Conservation (phyloP, 2,888 invertebrate species). For the Meghimatium bilineatum region DNA sequence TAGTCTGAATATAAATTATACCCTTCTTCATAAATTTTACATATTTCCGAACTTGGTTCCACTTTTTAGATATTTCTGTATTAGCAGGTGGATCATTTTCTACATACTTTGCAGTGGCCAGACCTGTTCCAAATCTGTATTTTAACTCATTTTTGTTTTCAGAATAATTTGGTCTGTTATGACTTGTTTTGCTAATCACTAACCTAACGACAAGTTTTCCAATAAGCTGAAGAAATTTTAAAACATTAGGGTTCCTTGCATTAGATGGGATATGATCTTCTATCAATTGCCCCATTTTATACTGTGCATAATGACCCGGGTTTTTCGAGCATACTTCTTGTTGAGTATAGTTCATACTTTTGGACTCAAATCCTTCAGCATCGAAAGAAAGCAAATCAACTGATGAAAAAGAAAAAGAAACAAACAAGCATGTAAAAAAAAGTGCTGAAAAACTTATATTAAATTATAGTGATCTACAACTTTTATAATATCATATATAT, state of each 20-base stretch:
- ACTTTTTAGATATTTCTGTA: neutral
- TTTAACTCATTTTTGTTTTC: neutral
- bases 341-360: too few relatives aligned
- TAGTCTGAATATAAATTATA: conserved; percentile 29
- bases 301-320: conserved; percentile 25
- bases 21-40: neutral
- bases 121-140: conserved; percentile 5
- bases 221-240: neutral
- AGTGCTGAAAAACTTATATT: too few relatives aligned
- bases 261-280: conserved; percentile 16
- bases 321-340: conserved; percentile 20
- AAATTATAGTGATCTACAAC: too few relatives aligned
- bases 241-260: neutral
- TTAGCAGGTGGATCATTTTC: neutral
- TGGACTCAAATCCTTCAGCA: neutral
- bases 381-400: neutral
- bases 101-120: neutral
- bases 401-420: neutral
- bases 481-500: neutral
- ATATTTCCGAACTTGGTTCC: neutral
- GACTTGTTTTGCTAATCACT: conserved; percentile 8
- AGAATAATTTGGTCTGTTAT: neutral
- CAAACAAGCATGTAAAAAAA: neutral
- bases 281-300: neutral
- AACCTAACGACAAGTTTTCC: conserved; percentile 19